Evolutionary conservation across 2,888 invertebrate species (phyloP).

Genomic region (Strigamia maritima): DNA sequence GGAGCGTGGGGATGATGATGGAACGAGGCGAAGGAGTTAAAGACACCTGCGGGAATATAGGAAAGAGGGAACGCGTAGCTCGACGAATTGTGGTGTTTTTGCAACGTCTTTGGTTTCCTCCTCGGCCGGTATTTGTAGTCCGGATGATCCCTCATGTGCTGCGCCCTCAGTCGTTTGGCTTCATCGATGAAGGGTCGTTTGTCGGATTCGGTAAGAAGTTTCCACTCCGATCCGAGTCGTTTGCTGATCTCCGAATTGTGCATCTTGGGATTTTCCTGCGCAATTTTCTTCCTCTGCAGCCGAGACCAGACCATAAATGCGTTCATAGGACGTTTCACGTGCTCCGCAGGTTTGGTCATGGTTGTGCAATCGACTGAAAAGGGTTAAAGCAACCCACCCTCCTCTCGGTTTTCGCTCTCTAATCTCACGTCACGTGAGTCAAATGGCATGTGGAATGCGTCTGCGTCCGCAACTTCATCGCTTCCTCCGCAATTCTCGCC

Average conservation of each 20-base stretch:
- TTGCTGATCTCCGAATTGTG: conserved; percentile 94
- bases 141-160: conserved; percentile 88
- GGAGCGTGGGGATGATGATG: conserved; percentile 42
- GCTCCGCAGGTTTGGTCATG: conserved; percentile 60
- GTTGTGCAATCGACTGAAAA: no score
- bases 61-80: conserved; percentile 90
- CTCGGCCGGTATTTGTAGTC: conserved; percentile 82
- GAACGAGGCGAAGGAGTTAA: conserved; percentile 44
- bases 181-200: conserved; percentile 88
- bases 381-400: no score
- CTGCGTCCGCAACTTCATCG: no score
- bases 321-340: conserved; percentile 96
- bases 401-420: no score
- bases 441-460: no score
- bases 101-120: conserved; percentile 60
- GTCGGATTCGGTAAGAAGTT: conserved; percentile 76
- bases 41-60: conserved; percentile 55
- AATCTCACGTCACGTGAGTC: no score
- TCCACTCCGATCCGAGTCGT: conserved; percentile 86
- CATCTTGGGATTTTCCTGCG: conserved; percentile 94
- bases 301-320: conserved; percentile 98
- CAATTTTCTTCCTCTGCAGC: conserved; percentile 85
- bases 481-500: no score
- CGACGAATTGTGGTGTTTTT: conserved; percentile 60
- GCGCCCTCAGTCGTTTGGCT: conserved; percentile 76